Conservation (phyloP, 2,888 invertebrate genomes). For the Drosophila dives region DNA sequence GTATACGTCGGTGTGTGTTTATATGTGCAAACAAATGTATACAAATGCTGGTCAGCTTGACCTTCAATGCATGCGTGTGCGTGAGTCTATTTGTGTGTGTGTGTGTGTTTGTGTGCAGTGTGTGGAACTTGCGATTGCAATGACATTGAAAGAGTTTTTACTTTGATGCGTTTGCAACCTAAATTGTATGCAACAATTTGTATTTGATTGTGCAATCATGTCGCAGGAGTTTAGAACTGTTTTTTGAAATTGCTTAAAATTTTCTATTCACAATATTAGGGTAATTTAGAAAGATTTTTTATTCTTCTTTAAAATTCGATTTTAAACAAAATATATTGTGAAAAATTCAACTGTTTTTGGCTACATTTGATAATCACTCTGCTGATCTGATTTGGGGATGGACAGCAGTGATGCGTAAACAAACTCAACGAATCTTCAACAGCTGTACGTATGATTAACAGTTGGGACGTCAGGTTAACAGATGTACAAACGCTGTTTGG, state of each 20-base stretch:
- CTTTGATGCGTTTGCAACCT: slow-evolving; percentile 52
- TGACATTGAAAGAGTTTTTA: slow-evolving; percentile 75
- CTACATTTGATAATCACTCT: neutral
- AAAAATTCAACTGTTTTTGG: neutral
- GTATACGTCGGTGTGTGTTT: slow-evolving; percentile 11
- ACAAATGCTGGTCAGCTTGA: slow-evolving; percentile 69
- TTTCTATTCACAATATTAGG: neutral
- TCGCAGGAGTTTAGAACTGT: slow-evolving; percentile 8
- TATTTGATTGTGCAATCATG: slow-evolving; percentile 57
- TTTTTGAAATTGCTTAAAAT: neutral
- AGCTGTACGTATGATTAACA: slow-evolving; percentile 6
- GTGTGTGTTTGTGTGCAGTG: slow-evolving; percentile 27
- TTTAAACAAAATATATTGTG: neutral
- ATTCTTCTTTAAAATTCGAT: neutral
- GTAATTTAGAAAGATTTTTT: neutral
- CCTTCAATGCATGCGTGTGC: slow-evolving; percentile 58
- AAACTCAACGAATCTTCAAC: neutral
- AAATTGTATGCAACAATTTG: slow-evolving; percentile 8
- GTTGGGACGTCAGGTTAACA: slow-evolving; percentile 10
- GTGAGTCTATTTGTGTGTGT: slow-evolving; percentile 16
- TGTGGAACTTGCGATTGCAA: slow-evolving; percentile 60
- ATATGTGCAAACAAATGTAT: slow-evolving; percentile 36
- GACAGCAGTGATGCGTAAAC: neutral
- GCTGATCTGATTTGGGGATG: neutral
- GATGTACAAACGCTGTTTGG: neutral